Evolutionary conservation across 2,888 invertebrate genomes (phyloP), one percentile per base, ranked within the genome.

Genomic region (Meiosimyza decipiens): DNA sequence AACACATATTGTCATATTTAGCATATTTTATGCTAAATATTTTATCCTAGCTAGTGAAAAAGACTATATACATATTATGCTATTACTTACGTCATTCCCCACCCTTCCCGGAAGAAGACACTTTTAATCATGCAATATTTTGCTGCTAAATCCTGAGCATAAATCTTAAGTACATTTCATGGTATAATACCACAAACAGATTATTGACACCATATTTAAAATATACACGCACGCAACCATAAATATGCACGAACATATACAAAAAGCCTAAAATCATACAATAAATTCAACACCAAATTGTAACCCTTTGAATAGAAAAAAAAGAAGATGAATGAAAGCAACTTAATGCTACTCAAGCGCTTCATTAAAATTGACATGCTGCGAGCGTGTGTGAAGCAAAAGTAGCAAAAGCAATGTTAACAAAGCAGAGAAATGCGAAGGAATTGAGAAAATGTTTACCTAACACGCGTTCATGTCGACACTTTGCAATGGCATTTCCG

Each of bases 401-500:
- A 40, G 40, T 40, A 7, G 40, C 40, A 40, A 40, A 40, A 40
- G 40, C 9, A 40, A 40, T 11, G 40, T 1, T 40, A 18, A 18
- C n/a, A 16, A 15, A 9, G 63, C 16, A 16, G 49, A 47, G 18
- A 18, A 40, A 15, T 62, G 16, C 33, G 9, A 15, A 60, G 60
- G 33, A 40, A 62, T 59, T 22, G 28, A 47, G 63, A 12, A 28
- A 51, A 15, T 52, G 50, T n/a, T 59, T 11, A 54, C 70, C 59
- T n/a, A n/a, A 59, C 77, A 73, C 73, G 80, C 71, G 77, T 79
- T 80, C 82, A 82, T 83, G 83, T 83, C 84, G 82, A 80, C 85
- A 84, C 83, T 84, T 84, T 83, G 83, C 80, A 57, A 40, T 82
- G 80, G 80, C 81, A 84, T 84, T 82, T 84, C 84, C 84, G 83